These are phyloP conservation scores for Pristionchus exspectatus DNA, from an alignment of 2,888 invertebrate genomes.

Conservation along the genomic window DNA sequence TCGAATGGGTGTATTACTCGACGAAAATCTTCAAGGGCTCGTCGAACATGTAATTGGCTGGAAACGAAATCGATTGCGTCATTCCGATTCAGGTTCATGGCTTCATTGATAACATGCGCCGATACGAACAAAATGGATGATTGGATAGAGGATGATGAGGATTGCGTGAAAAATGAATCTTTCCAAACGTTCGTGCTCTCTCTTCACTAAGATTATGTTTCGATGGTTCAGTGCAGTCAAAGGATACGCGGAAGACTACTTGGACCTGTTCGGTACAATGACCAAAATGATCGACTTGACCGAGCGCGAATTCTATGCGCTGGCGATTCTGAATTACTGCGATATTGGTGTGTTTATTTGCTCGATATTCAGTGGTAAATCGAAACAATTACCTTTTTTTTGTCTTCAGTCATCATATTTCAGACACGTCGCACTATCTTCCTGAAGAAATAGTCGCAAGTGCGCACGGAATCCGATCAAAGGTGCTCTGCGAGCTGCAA, in stretches of 20 bases:
- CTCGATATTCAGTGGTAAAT: neutral
- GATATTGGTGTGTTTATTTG: neutral
- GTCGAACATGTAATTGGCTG: neutral
- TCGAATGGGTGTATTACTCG: neutral
- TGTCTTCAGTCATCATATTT: neutral
- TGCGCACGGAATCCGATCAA: neutral
- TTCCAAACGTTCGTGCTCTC: neutral
- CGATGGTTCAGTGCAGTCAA: neutral
- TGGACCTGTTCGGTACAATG: neutral
- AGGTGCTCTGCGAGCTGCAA: neutral
- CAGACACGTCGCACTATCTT: neutral
- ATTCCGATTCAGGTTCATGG: neutral
- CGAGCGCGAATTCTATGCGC: neutral
- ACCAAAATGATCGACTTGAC: neutral
- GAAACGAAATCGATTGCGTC: neutral
- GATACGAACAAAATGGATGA: neutral
- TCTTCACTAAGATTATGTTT: neutral
- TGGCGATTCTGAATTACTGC: neutral
- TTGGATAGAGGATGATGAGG: neutral
- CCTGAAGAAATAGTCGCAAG: neutral
- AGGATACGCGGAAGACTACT: neutral
- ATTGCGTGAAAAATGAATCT: neutral
- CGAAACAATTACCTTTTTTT: neutral
- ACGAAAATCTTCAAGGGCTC: neutral
- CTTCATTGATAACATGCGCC: conserved; percentile 6